Evolutionary conservation across 2,888 invertebrate species (phyloP), one percentile per base, ranked within the genome.

Genomic region (Fragum fragum): DNA sequence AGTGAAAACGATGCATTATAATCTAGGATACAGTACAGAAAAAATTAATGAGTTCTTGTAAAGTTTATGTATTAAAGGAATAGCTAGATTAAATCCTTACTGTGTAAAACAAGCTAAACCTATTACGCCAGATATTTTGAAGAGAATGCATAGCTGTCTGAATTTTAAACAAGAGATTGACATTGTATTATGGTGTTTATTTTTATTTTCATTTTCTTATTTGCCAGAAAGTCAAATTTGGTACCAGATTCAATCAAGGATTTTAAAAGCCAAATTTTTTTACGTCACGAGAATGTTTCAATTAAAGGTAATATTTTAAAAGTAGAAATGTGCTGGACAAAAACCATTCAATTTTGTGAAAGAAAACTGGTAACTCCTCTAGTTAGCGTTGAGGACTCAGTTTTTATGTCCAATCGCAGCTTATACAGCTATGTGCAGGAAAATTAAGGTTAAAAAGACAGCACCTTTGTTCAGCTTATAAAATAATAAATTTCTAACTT

Each of bases 221-320:
- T 57, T 57, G 57, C 57, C 2, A 57, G 57, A 57, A 57, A 57
- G 23, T 57, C 57, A 21, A 57, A 57, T 57, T 57, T 57, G 23
- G 57, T 57, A 5, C 57, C 57, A 57, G 14, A 57, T 57, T 5
- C 57, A 57, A 57, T 21, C 6, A 5, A 1, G 7, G 11, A 57
- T 21, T 7, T 3, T 14, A 57, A n/a, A 57, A 23, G 23, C 6
- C 1, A 5, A 57, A 57, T 21, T 21, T 26, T 14, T 57, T 26
- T 57, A 14, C 9, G n/a, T 1, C n/a, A 23, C 2, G 23, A 26
- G 26, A 57, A 57, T 57, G 23, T 57, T 26, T 2, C n/a, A 3
- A n/a, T 2, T 23, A 11, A 57, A n/a, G 23, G 23, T 5, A 23
- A 14, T 14, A 23, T 23, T 1, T 23, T 57, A 23, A 7, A 21